Evolutionary conservation across 2,797 vertebrate genomes (phyloP).

Genomic region (Parauchenoglanis ngamensis): DNA sequence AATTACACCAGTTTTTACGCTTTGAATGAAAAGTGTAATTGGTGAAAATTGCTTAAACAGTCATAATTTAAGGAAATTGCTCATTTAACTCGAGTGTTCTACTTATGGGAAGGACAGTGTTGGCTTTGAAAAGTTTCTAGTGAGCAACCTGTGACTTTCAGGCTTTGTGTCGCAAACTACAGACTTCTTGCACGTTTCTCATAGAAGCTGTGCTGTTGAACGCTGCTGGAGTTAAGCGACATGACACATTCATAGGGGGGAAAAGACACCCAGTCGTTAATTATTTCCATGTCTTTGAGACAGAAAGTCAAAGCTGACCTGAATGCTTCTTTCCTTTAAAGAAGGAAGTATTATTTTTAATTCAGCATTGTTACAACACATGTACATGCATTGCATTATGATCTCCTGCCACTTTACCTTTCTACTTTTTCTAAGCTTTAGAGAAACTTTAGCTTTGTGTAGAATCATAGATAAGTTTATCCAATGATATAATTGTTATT

Average conservation of each 20-base stretch:
- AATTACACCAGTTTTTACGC: not conserved
- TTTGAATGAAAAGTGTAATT: not conserved
- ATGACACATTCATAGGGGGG: too few species aligned
- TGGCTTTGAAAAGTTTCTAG: not conserved
- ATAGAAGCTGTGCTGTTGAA: not conserved
- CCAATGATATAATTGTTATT: too few species aligned
- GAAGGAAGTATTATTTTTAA: too few species aligned
- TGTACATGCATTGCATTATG: not conserved
- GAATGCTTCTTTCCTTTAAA: not conserved
- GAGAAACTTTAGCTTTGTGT: not conserved
- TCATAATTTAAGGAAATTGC: constrained; percentile 4
- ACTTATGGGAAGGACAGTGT: not conserved
- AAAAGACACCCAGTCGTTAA: not conserved
- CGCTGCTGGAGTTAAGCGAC: not conserved
- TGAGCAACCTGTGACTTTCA: not conserved
- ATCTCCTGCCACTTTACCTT: not conserved
- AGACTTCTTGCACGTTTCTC: not conserved
- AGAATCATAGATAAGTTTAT: not conserved
- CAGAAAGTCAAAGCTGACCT: not conserved
- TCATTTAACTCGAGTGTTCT: not conserved
- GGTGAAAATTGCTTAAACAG: constrained; percentile 13
- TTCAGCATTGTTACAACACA: not conserved
- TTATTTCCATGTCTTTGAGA: not conserved
- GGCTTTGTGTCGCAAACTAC: not conserved
- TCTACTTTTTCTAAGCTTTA: not conserved